Conservation (phyloP, 1,140 invertebrate genomes). For the Limonius californicus region DNA sequence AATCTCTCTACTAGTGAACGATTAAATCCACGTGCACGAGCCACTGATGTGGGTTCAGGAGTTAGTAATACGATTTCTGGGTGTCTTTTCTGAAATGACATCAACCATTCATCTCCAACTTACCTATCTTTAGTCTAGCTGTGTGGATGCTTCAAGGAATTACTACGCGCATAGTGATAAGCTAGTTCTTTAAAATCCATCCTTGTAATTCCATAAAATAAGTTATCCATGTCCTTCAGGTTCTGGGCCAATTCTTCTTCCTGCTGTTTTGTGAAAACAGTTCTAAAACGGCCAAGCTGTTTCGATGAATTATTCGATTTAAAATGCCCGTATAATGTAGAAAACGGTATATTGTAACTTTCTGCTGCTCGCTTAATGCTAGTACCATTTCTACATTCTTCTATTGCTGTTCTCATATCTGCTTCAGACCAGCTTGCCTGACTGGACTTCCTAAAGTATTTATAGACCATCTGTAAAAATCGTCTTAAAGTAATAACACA, state of each 20-base stretch:
- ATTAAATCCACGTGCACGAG: neutral
- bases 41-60: neutral
- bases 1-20: neutral
- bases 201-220: neutral
- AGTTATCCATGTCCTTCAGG: neutral
- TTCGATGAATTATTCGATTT: neutral
- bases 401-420: neutral
- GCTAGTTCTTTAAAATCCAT: neutral
- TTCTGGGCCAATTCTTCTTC: neutral
- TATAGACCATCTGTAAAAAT: neutral
- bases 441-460: neutral
- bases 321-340: neutral
- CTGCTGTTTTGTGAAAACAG: neutral
- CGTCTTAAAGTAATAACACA: no score
- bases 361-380: neutral
- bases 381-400: no score
- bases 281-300: neutral
- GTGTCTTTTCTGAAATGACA: neutral
- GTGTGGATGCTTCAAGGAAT: neutral
- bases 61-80: neutral
- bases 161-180: neutral
- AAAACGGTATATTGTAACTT: no score
- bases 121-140: neutral
- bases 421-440: no score
- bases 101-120: neutral